Conservation (phyloP, 2,888 invertebrate genomes). For the Drosophila anomelani region DNA sequence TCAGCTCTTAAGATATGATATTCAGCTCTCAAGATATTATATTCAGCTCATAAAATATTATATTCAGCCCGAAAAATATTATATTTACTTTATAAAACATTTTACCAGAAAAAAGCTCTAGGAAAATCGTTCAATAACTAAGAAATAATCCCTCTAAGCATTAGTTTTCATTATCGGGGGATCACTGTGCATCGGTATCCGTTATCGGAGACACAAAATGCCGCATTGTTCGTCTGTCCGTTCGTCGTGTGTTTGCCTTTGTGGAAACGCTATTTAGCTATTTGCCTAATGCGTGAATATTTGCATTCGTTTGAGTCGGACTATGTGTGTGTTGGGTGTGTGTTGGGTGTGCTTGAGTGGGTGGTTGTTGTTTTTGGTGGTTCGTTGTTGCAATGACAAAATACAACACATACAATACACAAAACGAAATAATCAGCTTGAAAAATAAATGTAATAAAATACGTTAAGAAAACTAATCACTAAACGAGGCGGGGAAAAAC, state of each 20-base stretch:
- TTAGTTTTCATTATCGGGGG: neutral
- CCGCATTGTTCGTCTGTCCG: slow-evolving; percentile 2
- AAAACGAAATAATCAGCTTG: slow-evolving; percentile 30
- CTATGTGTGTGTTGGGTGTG: slow-evolving; percentile 13
- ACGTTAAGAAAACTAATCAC: slow-evolving; percentile 1
- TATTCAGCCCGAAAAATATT: neutral
- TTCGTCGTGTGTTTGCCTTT: slow-evolving; percentile 3
- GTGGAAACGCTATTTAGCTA: slow-evolving; percentile 14
- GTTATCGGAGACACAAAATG: slow-evolving; percentile 21
- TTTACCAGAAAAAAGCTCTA: neutral
- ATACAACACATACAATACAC: slow-evolving; percentile 37
- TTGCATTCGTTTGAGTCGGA: slow-evolving; percentile 6
- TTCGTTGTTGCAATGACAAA: slow-evolving; percentile 38
- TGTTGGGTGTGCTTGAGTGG: slow-evolving; percentile 14
- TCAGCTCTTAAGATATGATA: neutral
- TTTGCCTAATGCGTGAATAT: slow-evolving; percentile 25
- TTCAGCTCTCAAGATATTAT: neutral
- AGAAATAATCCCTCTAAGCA: neutral
- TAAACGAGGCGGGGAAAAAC: neutral
- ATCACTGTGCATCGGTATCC: slow-evolving; percentile 10
- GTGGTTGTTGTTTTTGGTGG: slow-evolving; percentile 20
- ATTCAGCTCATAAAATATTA: neutral
- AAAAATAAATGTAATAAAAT: neutral
- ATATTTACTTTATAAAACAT: neutral
- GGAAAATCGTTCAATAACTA: neutral